A percentile compares a stretch with the other conserved stretches of the same genome.
Evolutionary conservation across 2,113 vertebrate genomes (phyloP).

Genomic region (Junco hyemalis): DNA sequence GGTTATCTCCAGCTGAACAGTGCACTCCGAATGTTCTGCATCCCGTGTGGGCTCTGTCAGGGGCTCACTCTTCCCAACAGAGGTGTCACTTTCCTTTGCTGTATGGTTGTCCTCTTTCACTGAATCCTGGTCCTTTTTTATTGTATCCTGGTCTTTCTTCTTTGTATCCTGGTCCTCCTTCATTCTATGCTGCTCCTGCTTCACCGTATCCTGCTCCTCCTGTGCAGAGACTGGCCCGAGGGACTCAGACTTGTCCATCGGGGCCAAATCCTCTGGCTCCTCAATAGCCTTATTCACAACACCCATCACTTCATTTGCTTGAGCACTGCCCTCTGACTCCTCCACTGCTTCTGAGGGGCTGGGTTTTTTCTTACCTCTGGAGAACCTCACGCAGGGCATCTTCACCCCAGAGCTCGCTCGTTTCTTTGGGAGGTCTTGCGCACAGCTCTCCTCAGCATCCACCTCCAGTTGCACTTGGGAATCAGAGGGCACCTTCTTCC

Average conservation of each 20-base stretch:
- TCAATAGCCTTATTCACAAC: constrained; percentile 28
- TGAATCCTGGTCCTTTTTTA: neutral
- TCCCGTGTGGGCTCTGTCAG: constrained; percentile 34
- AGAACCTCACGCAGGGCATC: constrained; percentile 74
- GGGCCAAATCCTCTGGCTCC: neutral
- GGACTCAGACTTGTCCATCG: neutral
- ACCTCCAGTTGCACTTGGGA: constrained; percentile 59
- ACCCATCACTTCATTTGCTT: constrained; percentile 23
- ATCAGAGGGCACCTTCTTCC: constrained; percentile 16
- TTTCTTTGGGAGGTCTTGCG: constrained; percentile 33
- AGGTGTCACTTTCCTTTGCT: neutral
- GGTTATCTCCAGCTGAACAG: neutral
- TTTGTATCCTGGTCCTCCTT: neutral
- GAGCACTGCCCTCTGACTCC: constrained; percentile 41
- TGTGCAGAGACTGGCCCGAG: neutral
- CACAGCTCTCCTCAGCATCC: constrained; percentile 38
- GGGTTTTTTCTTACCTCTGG: constrained; percentile 60
- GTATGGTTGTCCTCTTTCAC: neutral
- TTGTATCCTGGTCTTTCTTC: neutral
- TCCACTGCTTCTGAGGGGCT: constrained; percentile 52
- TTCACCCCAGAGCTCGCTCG: constrained; percentile 56
- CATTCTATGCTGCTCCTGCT: neutral
- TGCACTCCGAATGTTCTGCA: neutral
- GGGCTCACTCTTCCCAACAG: constrained; percentile 37
- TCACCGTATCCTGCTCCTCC: neutral